phyloP scores from a whole-genome alignment of 2,888 invertebrate species.

The Lycaena phlaeas region DNA sequence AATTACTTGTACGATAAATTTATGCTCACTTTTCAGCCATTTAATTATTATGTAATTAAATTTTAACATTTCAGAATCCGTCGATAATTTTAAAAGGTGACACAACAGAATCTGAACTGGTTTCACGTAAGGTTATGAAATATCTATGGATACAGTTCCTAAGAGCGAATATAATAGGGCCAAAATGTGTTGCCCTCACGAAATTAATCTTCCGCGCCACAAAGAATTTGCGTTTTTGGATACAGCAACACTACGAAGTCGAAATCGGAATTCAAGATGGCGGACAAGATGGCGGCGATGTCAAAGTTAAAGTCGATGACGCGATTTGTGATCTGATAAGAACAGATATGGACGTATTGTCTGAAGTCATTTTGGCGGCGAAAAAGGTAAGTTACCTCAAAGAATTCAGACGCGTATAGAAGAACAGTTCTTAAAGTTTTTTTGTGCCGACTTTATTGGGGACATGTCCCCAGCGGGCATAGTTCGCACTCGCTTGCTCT shows the following conservation, averaged over 20 bases:
- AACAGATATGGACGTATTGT: constrained; percentile 43
- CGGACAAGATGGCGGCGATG: constrained; percentile 24
- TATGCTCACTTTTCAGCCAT: too few species aligned
- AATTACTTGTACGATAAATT: too few species aligned
- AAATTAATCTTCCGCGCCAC: constrained; percentile 41
- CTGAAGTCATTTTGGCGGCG: constrained; percentile 53
- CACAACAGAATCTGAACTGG: constrained; percentile 26
- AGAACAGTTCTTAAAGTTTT: too few species aligned
- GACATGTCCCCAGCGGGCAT: too few species aligned
- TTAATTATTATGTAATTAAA: too few species aligned
- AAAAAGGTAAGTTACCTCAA: constrained; percentile 59
- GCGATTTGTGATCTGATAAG: constrained; percentile 43
- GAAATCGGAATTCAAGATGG: constrained; percentile 23
- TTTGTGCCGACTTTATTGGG: too few species aligned
- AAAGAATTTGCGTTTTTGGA: constrained; percentile 44
- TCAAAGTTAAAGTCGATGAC: constrained; percentile 36
- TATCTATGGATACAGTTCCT: constrained; percentile 42
- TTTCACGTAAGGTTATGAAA: constrained; percentile 41
- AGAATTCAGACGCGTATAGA: too few species aligned
- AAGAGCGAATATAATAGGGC: constrained; percentile 49
- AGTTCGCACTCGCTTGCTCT: too few species aligned
- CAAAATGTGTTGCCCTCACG: constrained; percentile 48
- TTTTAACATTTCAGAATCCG: constrained; percentile 41
- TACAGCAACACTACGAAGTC: constrained; percentile 45
- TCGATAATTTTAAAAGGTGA: constrained; percentile 32